Evolutionary conservation across 2,888 invertebrate species (phyloP), one percentile per base, ranked within the genome.

Genomic region (Morpho achilles): DNA sequence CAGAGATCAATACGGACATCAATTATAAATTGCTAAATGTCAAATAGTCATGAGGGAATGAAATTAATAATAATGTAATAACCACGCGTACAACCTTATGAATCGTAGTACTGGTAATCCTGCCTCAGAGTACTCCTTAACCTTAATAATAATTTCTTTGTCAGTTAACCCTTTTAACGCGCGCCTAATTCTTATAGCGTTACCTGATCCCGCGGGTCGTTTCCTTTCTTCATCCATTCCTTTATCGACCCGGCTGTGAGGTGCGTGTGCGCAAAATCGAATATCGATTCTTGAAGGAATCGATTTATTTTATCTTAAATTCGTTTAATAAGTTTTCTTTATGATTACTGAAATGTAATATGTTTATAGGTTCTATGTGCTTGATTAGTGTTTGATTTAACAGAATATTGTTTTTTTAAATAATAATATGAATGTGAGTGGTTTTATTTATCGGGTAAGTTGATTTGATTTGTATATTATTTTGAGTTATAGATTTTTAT

Each of bases 201-300:
- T 88, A 90, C 90, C 90, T 89, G 89, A 89, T 87, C 87, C 82
- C 75, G 68, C 68, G 68, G 65, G 73, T 73, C 76, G 77, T 77
- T 77, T 82, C 75, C 82, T 80, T 88, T 88, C 87, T 87, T 86
- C 82, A 85, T 84, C 50, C 89, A 88, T 89, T 88, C 84, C 80
- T 80, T 85, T 76, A 73, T 76, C 69, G 75, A 80, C 76, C 78
- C 75, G 78, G 80, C 80, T 79, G 73, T 76, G 70, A 77, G 70
- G 78, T 86, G 88, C 87, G 89, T 85, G 83, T 84, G 87, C 89
- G 88, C 88, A 70, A 58, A 56, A 60, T 66, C 54, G 46, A 62
- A 22, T 16, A 55, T 49, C 44, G 55, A 49, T 59, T 59, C 32
- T 32, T 32, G 5, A 32, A 32, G 5, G 32, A 32, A 32, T 32